Conservation (phyloP, 1,140 invertebrate species). For the Bombus pascuorum region DNA sequence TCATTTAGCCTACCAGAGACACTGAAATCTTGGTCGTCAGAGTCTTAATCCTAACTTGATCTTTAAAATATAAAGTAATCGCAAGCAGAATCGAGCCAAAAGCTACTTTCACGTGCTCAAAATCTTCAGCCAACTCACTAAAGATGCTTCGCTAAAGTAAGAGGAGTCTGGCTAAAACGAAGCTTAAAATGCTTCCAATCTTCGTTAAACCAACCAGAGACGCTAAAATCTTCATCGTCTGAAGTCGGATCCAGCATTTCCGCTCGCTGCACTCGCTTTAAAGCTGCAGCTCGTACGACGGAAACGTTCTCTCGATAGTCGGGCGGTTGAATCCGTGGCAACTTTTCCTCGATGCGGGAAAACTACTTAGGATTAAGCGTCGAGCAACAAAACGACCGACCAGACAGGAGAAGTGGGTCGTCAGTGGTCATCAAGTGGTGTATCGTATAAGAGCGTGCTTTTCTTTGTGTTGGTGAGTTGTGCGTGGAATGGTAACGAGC, state of each 20-base stretch:
- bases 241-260: neutral
- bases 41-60: too few species aligned
- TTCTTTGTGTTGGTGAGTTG: slow-evolving; percentile 12
- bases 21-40: too few species aligned
- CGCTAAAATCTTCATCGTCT: neutral
- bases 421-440: slow-evolving; percentile 37
- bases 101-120: too few species aligned
- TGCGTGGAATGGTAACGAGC: slow-evolving; percentile 55
- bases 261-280: neutral
- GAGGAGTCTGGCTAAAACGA: too few species aligned
- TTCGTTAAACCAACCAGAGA: neutral
- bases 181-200: too few species aligned
- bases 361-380: slow-evolving; percentile 32
- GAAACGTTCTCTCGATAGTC: neutral
- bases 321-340: neutral
- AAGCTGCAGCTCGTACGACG: neutral
- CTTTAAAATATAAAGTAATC: too few species aligned
- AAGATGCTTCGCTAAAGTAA: too few species aligned
- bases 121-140: too few species aligned
- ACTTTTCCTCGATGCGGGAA: slow-evolving; percentile 44
- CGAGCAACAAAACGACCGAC: slow-evolving; percentile 42
- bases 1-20: too few species aligned
- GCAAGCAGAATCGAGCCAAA: too few species aligned
- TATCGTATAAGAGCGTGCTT: neutral
- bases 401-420: slow-evolving; percentile 54